A percentile compares a stretch with the other conserved stretches of the same genome.
Evolutionary conservation across 30 jellyfish, hydroid and myxozoan species (phyloP).

Genomic region (Pseudorhiza aurosa): DNA sequence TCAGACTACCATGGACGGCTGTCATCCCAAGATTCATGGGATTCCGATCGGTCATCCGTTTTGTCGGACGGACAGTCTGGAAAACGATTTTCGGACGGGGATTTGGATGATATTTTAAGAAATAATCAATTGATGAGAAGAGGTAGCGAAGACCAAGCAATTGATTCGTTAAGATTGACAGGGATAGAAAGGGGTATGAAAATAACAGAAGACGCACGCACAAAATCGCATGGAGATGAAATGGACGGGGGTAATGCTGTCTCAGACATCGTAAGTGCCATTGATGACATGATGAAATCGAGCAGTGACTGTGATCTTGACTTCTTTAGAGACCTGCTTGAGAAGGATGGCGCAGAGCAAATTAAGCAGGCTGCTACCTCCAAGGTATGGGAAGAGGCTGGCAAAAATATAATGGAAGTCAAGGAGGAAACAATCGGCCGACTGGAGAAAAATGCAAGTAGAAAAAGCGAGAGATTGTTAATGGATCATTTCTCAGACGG

Average conservation of each 20-base stretch:
- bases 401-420: slow-evolving; percentile 50
- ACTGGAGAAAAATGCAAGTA: too few species aligned
- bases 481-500: too few species aligned
- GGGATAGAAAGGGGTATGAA: not conserved
- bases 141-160: not conserved
- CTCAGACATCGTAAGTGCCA: slow-evolving; percentile 4
- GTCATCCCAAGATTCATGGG: slow-evolving; percentile 50
- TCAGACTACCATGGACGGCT: not conserved
- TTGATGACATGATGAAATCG: slow-evolving; percentile 22
- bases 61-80: slow-evolving; percentile 32
- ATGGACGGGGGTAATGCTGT: not conserved
- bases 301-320: slow-evolving; percentile 26
- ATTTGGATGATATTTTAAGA: not conserved
- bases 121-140: not conserved
- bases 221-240: not conserved
- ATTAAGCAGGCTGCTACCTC: not conserved
- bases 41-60: slow-evolving; percentile 43
- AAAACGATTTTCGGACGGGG: slow-evolving; percentile 1
- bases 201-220: not conserved
- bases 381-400: slow-evolving; percentile 20
- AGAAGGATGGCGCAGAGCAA: not conserved
- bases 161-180: not conserved
- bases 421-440: too few species aligned
- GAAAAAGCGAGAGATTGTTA: too few species aligned
- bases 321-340: slow-evolving; percentile 37